These are phyloP conservation scores for Chinchilla lanigera DNA, from an alignment of 2,113 vertebrate species.

Conservation along the genomic window DNA sequence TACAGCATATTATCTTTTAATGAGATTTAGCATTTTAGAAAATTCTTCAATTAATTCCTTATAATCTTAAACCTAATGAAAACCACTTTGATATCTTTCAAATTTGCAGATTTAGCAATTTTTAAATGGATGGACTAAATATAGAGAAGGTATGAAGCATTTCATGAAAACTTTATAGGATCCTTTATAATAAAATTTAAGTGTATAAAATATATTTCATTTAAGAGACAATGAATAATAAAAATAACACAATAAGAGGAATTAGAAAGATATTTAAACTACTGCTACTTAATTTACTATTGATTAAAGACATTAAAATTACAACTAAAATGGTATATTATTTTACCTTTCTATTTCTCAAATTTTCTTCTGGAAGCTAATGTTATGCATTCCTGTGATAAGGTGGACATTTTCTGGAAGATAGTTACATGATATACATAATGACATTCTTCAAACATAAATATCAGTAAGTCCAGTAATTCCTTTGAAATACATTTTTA, in stretches of 20 bases:
- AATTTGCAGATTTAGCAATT: not conserved
- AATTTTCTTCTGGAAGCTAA: not conserved
- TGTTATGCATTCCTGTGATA: not conserved
- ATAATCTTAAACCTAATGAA: not conserved
- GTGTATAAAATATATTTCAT: not conserved
- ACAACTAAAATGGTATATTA: not conserved
- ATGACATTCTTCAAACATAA: not conserved
- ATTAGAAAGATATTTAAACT: not conserved
- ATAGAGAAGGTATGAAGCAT: not conserved
- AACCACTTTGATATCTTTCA: not conserved
- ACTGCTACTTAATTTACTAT: not conserved
- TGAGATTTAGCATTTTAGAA: not conserved
- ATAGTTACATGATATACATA: not conserved
- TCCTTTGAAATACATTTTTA: not conserved
- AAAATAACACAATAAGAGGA: not conserved
- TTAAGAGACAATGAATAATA: not conserved
- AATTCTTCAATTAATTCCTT: not conserved
- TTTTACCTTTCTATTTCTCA: not conserved
- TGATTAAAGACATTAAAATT: not conserved
- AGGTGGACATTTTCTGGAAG: not conserved
- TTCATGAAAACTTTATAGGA: not conserved
- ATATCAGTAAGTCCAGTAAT: not conserved
- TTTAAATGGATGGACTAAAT: not conserved
- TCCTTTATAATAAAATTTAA: not conserved
- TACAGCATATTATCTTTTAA: not conserved